Conservation (phyloP, 2,797 vertebrate species). For the Triplophysa bombifrons region DNA sequence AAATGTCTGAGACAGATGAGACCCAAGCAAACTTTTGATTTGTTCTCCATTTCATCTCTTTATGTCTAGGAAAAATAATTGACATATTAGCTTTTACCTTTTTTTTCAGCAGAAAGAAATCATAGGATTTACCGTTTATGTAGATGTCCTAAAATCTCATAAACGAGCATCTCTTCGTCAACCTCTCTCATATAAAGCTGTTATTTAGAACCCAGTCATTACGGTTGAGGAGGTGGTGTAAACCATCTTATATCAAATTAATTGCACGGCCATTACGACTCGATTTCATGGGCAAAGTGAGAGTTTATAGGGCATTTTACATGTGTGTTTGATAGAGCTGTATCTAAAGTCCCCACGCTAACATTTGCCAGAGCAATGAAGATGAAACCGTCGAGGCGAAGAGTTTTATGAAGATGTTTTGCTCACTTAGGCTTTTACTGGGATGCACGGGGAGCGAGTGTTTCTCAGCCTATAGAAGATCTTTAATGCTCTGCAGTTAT, state of each 20-base stretch:
- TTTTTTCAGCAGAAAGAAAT: too few species aligned
- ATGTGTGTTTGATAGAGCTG: constrained; percentile 65
- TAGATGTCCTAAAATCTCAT: too few species aligned
- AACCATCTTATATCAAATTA: constrained; percentile 64
- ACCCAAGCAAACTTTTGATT: too few species aligned
- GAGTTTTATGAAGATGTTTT: constrained; percentile 75
- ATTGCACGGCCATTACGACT: constrained; percentile 67
- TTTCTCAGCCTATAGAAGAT: background rate
- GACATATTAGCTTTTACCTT: too few species aligned
- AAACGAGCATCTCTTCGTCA: background rate
- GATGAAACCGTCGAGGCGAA: constrained; percentile 74
- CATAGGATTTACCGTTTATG: too few species aligned
- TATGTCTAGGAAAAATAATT: too few species aligned
- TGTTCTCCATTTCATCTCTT: too few species aligned
- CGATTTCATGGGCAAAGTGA: constrained; percentile 70
- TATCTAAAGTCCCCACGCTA: constrained; percentile 66
- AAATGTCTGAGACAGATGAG: too few species aligned
- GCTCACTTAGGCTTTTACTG: constrained; percentile 78
- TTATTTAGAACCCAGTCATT: constrained; percentile 53
- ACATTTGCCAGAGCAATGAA: constrained; percentile 69
- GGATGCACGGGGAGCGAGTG: background rate
- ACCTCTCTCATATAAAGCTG: constrained; percentile 40
- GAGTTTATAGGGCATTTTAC: constrained; percentile 74
- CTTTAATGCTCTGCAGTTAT: background rate
- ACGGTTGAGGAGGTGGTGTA: constrained; percentile 54